These are phyloP conservation scores for Psettodes erumei DNA, from an alignment of 2,113 vertebrate species.

Conservation along the genomic window DNA sequence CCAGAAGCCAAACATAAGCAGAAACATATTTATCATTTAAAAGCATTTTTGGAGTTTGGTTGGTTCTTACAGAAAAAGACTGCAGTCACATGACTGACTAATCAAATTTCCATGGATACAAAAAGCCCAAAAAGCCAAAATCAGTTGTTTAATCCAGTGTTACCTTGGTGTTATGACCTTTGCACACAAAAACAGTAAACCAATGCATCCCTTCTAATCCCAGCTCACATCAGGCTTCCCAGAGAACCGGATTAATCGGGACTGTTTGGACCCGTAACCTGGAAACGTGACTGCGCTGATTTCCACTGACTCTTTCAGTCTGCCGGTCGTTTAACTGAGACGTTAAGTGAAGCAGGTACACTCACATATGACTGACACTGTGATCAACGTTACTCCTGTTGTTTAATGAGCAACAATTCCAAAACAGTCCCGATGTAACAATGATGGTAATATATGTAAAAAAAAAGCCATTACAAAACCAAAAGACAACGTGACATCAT, in stretches of 20 bases:
- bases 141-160: neutral
- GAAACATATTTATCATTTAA: neutral
- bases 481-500: too few relatives aligned
- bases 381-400: too few relatives aligned
- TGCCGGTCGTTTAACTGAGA: slow-evolving; percentile 2
- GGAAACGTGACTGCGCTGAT: slow-evolving; percentile 16
- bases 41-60: neutral
- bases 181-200: slow-evolving; percentile 7
- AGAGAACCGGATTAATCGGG: neutral
- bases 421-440: neutral
- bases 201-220: slow-evolving; percentile 13
- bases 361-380: neutral
- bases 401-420: too few relatives aligned
- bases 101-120: neutral
- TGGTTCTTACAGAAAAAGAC: neutral
- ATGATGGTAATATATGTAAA: too few relatives aligned
- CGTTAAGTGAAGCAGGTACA: neutral
- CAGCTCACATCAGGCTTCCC: slow-evolving; percentile 20
- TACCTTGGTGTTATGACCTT: slow-evolving; percentile 19
- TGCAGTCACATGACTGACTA: neutral
- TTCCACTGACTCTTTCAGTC: neutral
- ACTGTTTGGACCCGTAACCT: slow-evolving; percentile 39
- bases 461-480: too few relatives aligned
- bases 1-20: neutral
- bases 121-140: neutral